Evolutionary conservation across 2,113 vertebrate genomes (phyloP).

Genomic region (Lates calcarifer): DNA sequence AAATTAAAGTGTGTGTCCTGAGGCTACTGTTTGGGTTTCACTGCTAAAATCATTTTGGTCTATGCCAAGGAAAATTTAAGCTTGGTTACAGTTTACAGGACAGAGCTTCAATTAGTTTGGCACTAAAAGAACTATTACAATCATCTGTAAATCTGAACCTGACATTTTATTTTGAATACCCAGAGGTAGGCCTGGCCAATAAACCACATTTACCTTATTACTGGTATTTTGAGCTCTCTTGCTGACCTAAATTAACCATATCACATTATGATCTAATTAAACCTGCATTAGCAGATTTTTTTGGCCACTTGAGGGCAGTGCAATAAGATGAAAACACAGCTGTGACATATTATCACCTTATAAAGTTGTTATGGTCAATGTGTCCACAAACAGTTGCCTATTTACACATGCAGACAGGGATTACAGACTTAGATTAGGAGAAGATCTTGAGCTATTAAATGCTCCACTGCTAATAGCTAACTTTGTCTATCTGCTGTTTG

Average conservation of each 20-base stretch:
- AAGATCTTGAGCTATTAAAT: not conserved
- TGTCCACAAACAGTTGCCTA: too few species aligned
- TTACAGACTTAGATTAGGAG: too few species aligned
- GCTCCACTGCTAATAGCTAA: not conserved
- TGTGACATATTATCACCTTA: not conserved
- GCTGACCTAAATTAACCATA: not conserved
- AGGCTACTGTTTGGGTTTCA: conserved; percentile 31
- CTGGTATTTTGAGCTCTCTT: not conserved
- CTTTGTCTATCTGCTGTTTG: too few species aligned
- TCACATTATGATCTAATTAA: not conserved
- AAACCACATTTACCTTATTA: not conserved
- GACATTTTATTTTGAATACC: not conserved
- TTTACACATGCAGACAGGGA: too few species aligned
- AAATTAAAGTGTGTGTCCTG: conserved; percentile 5
- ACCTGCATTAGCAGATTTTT: not conserved
- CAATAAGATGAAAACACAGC: not conserved
- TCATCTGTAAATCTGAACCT: conserved; percentile 12
- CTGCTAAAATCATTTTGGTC: conserved; percentile 20
- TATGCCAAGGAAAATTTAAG: not conserved
- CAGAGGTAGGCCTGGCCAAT: not conserved
- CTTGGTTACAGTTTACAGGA: not conserved
- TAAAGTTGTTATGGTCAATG: too few species aligned
- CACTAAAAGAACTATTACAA: not conserved
- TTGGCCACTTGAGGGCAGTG: not conserved
- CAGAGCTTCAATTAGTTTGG: not conserved